These are phyloP conservation scores for Scaptomyza cyrtandrae DNA, from an alignment of 2,888 invertebrate species.

Conservation along the genomic window DNA sequence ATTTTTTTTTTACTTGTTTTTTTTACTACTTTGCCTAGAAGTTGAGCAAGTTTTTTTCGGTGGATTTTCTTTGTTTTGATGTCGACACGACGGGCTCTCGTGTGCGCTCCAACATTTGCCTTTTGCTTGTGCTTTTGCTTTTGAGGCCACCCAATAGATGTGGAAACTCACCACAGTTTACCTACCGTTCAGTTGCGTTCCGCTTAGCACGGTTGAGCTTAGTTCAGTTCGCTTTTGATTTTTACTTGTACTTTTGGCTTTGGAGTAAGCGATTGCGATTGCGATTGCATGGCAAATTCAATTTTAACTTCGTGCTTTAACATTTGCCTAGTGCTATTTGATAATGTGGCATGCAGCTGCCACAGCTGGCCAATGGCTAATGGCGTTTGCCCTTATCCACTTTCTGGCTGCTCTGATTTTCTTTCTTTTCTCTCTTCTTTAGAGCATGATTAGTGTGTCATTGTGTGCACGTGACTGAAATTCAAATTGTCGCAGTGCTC, in stretches of 20 bases:
- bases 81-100: slow-evolving; percentile 56
- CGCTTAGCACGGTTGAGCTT: slow-evolving; percentile 20
- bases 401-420: slow-evolving; percentile 1
- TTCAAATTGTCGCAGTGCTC: slow-evolving; percentile 54
- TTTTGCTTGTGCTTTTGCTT: slow-evolving; percentile 12
- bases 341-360: slow-evolving; percentile 68
- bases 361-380: slow-evolving; percentile 53
- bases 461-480: slow-evolving; percentile 69
- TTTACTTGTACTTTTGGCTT: slow-evolving; percentile 6
- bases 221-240: slow-evolving; percentile 20
- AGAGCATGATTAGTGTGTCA: slow-evolving; percentile 71
- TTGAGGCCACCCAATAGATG: background rate
- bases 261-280: slow-evolving; percentile 15
- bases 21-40: slow-evolving; percentile 11
- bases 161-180: slow-evolving; percentile 68
- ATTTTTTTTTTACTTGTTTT: slow-evolving; percentile 7
- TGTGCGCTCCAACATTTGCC: slow-evolving; percentile 30
- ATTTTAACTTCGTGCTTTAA: slow-evolving; percentile 68
- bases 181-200: slow-evolving; percentile 31
- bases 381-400: slow-evolving; percentile 28
- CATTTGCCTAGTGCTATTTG: slow-evolving; percentile 55
- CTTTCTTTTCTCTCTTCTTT: slow-evolving; percentile 22
- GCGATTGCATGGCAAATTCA: slow-evolving; percentile 67
- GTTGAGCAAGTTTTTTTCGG: slow-evolving; percentile 61
- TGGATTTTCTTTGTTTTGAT: slow-evolving; percentile 75